Conservation (phyloP, 2,797 vertebrate genomes). For the Oreochromis grahami region DNA sequence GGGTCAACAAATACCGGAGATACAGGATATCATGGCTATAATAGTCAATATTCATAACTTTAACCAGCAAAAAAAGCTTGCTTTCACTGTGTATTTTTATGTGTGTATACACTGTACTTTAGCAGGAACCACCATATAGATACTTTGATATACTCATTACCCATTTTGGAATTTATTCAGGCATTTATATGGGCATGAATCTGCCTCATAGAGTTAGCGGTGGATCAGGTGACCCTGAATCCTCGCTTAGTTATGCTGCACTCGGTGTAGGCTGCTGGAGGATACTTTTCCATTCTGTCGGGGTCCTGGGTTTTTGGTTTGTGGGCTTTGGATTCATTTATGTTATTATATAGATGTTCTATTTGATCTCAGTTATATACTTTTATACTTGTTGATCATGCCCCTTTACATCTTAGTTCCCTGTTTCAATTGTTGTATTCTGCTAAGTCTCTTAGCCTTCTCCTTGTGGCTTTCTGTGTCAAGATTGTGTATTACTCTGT, state of each 20-base stretch:
- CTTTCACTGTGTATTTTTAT: neutral
- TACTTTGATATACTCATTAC: neutral
- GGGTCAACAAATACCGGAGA: too few relatives aligned
- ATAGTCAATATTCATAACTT: too few relatives aligned
- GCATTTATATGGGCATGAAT: neutral
- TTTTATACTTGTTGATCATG: neutral
- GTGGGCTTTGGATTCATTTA: neutral
- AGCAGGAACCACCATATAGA: neutral
- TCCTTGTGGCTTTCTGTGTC: neutral
- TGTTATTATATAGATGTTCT: neutral
- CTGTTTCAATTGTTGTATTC: neutral
- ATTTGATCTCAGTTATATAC: neutral
- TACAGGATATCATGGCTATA: too few relatives aligned
- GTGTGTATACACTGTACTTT: neutral
- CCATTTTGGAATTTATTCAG: neutral
- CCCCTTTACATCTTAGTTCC: neutral
- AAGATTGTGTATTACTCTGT: neutral
- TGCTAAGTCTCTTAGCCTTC: neutral
- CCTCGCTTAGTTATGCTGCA: neutral
- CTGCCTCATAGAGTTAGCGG: neutral
- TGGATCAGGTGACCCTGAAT: neutral
- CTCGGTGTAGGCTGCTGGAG: neutral
- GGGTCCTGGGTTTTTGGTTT: neutral
- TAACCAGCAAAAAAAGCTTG: too few relatives aligned
- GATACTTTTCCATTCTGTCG: neutral